Conservation (phyloP, 2,888 invertebrate genomes). For the Crematogaster levior region DNA sequence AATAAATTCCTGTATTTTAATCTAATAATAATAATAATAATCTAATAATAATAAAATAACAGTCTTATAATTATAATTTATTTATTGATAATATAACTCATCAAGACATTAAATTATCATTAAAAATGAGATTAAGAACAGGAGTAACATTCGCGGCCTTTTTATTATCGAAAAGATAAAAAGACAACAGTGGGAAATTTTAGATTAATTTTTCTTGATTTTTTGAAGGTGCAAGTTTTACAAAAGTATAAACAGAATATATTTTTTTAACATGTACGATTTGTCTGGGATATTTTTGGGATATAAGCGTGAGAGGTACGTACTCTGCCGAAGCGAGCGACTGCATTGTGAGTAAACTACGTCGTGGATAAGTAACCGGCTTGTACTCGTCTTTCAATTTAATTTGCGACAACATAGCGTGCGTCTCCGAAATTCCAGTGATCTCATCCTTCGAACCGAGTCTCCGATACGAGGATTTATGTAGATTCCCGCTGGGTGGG, state of each 20-base stretch:
- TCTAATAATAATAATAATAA: too few species aligned
- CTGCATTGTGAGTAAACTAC: conserved; percentile 69
- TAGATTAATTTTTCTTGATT: neutral
- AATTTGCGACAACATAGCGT: conserved; percentile 72
- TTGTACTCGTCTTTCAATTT: conserved; percentile 62
- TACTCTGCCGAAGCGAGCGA: conserved; percentile 69
- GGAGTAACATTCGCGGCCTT: too few species aligned
- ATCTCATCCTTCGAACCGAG: conserved; percentile 64
- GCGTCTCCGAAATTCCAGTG: conserved; percentile 74
- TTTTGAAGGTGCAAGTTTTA: neutral
- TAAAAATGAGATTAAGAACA: too few species aligned
- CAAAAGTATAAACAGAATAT: too few species aligned
- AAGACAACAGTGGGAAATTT: too few species aligned
- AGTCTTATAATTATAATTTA: too few species aligned
- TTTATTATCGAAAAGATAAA: too few species aligned
- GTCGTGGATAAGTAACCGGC: conserved; percentile 62
- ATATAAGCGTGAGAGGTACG: conserved; percentile 4
- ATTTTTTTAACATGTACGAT: neutral
- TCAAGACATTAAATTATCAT: too few species aligned
- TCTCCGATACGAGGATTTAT: conserved; percentile 71
- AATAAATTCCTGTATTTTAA: too few species aligned
- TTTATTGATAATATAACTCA: too few species aligned
- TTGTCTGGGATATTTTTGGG: neutral
- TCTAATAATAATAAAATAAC: too few species aligned
- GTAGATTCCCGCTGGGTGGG: conserved; percentile 70